Conservation (phyloP, 2,888 invertebrate species). For the Nudaria mundana region DNA sequence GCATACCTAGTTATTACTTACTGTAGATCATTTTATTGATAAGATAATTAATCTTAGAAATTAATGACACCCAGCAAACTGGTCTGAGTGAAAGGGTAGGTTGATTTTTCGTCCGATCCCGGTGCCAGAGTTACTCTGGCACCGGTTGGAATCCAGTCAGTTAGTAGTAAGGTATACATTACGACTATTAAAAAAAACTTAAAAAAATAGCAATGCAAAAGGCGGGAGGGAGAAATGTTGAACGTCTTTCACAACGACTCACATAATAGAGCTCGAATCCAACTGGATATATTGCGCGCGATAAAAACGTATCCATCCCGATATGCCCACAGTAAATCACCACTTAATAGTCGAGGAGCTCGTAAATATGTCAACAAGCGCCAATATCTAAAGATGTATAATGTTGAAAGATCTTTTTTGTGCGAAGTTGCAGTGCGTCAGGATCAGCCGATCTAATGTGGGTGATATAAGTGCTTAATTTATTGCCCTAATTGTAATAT, state of each 20-base stretch:
- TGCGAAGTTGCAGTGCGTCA: slow-evolving; percentile 39
- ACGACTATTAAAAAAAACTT: no score
- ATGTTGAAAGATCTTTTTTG: slow-evolving; percentile 53
- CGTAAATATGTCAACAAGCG: slow-evolving; percentile 79
- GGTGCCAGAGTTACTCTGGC: no score
- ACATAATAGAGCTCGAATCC: slow-evolving; percentile 68
- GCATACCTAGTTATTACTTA: no score
- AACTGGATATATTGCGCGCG: slow-evolving; percentile 71
- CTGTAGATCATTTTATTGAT: no score
- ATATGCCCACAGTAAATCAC: slow-evolving; percentile 78
- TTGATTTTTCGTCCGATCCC: no score
- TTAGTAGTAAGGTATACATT: no score
- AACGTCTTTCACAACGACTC: slow-evolving; percentile 48
- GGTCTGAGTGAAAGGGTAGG: no score
- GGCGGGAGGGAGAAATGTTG: slow-evolving; percentile 36
- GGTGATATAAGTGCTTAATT: slow-evolving; percentile 12
- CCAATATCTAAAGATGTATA: slow-evolving; percentile 78
- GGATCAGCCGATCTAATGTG: slow-evolving; percentile 39
- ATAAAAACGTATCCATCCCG: slow-evolving; percentile 81
- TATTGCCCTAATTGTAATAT: slow-evolving; percentile 11
- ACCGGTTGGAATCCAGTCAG: no score
- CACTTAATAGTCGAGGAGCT: slow-evolving; percentile 75
- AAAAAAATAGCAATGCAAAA: no score
- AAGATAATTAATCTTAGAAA: no score
- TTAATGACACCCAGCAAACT: no score